Evolutionary conservation across 2,113 vertebrate genomes (phyloP), one percentile per base, ranked within the genome.

Genomic region (Stegastes partitus): DNA sequence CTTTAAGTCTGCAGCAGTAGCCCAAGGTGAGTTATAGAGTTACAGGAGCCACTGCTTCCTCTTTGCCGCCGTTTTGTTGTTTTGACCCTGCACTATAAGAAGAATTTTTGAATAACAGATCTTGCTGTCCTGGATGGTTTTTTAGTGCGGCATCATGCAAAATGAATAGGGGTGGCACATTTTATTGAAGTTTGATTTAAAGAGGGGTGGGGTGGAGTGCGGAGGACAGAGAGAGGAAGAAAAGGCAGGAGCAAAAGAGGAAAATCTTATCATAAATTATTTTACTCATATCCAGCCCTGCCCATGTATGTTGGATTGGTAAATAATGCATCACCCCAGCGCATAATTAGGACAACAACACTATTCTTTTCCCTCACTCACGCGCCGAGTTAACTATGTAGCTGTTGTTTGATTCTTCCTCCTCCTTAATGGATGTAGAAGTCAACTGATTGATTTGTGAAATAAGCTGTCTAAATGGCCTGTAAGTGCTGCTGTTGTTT

Each of bases 121-220:
- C 86, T 86, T 11, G 54, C 79, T 82, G 26, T 86, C 83, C 81
- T 89, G 85, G 89, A 72, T 93, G 89, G 1, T 34, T 92, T 93
- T 91, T 87, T 83, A 87, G 79, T 74, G 84, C 83, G 79, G 89
- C 87, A 88, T 95, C 94, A 94, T 95, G 93, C 92, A 94, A 94
- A 94, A 95, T 95, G 90, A 90, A 94, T 92, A 86, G 92, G 88
- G 92, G 87, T 91, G 90, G 90, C 90, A 93, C 91, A 87, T 94
- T 94, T 93, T 95, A 94, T 94, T 94, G 94, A 95, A 92, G 92
- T 94, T 94, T 94, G 92, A 95, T 94, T 95, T 95, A 95, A 94
- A 85, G 84, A 79, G 77, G 71, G 84, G 80, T 39, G 79, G 74
- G 75, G 22, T 12, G 49, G 68, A 54, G 68, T 64, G 51, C 81